phyloP scores from a whole-genome alignment of 1,140 invertebrate species.

The Diplogasteroides magnus region DNA sequence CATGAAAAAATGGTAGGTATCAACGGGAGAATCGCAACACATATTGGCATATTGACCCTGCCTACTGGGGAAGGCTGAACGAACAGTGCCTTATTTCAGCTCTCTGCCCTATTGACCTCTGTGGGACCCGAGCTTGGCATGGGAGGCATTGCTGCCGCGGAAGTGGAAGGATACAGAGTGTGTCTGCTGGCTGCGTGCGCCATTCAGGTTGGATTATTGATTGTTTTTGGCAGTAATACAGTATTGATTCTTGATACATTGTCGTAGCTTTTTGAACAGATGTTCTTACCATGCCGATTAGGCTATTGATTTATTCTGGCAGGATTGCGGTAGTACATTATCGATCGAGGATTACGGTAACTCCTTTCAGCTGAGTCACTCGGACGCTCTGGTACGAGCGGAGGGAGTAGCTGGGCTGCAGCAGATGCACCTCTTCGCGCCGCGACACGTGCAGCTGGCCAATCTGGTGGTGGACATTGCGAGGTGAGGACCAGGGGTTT shows the following conservation, averaged over 20 bases:
- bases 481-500: conserved; percentile 64
- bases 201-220: conserved; percentile 68
- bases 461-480: conserved; percentile 83
- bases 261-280: too few species aligned
- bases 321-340: too few species aligned
- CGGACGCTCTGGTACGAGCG: conserved; percentile 68
- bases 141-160: conserved; percentile 62
- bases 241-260: too few species aligned
- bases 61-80: too few species aligned
- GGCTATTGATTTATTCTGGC: too few species aligned
- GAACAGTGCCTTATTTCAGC: too few species aligned
- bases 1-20: background rate
- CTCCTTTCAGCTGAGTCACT: conserved; percentile 72
- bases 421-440: conserved; percentile 93
- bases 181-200: conserved; percentile 67
- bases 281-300: too few species aligned
- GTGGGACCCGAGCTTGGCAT: conserved; percentile 89
- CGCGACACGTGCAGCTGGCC: conserved; percentile 83
- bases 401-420: conserved; percentile 92
- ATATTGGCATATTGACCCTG: too few species aligned
- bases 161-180: conserved; percentile 55
- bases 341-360: conserved; percentile 5
- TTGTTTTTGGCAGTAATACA: too few species aligned
- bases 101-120: conserved; percentile 65
- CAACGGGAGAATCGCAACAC: too few species aligned